Conservation (phyloP, 2,113 vertebrate genomes). For the Cyprinus carpio region DNA sequence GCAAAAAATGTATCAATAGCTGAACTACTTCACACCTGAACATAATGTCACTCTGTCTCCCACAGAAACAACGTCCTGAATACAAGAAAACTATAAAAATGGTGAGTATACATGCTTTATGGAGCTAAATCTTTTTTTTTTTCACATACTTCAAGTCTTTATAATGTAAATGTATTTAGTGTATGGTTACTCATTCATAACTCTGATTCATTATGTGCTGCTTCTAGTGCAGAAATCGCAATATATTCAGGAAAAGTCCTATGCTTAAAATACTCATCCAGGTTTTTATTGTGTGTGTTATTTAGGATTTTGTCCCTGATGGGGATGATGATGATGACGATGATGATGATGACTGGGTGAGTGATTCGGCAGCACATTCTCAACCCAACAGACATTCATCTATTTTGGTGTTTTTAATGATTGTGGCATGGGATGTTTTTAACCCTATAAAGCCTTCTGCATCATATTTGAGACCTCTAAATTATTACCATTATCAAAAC, state of each 20-base stretch:
- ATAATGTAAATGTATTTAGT: neutral
- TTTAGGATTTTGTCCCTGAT: slow-evolving; percentile 27
- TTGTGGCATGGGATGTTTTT: no score
- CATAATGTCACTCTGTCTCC: neutral
- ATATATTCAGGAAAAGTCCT: neutral
- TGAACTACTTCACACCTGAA: neutral
- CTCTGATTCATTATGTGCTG: neutral
- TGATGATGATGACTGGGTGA: slow-evolving; percentile 12
- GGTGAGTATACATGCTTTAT: slow-evolving; percentile 1
- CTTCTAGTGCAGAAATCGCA: neutral
- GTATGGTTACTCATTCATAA: neutral
- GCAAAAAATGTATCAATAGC: neutral
- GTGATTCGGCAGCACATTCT: neutral
- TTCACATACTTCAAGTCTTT: neutral
- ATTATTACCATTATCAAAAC: no score
- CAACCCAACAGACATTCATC: no score
- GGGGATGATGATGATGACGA: slow-evolving; percentile 18
- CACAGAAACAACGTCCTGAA: neutral
- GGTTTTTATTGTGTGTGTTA: neutral
- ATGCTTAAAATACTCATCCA: neutral
- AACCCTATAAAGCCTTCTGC: no score
- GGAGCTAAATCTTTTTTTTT: neutral
- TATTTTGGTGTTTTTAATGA: neutral
- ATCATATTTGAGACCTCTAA: no score
- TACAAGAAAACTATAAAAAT: neutral